Evolutionary conservation across 2,113 vertebrate genomes (phyloP), one percentile per base, ranked within the genome.

Genomic region (Chloropsis cyanopogon): DNA sequence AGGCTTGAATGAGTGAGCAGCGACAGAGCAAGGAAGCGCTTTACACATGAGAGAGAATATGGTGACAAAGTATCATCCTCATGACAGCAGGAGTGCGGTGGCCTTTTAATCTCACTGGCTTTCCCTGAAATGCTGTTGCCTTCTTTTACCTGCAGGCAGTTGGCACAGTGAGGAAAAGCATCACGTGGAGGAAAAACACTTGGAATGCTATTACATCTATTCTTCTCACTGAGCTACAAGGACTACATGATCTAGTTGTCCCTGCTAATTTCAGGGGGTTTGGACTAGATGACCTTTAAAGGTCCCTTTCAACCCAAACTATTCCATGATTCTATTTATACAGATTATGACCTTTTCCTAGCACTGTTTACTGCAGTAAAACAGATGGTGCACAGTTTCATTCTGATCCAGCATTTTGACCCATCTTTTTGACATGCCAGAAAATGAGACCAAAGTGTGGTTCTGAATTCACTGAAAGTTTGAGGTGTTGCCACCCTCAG

Each of bases 61-160:
- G 18, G 92, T 56, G 76, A 83, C 72, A 21, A 63, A 93, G 61
- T 73, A 71, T 72, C 49, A 44, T 83, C 54, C 69, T 88, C 54
- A 6, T 12, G 73, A 65, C 83, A 95, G 94, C 44, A 76, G 78
- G 78, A 91, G 77, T 39, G 60, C 2, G 7, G 14, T 54, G 68
- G 83, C 72, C 46, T 87, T 91, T 80, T 54, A 52, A 85, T 59
- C 35, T 42, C 87, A 15, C 79, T 37, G 52, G 42, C 17, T 82
- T 81, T 82, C 61, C 42, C 46, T 35, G 69, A 52, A 77, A 35
- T 41, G 57, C 56, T 44, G 52, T 39, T 9, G 1, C 57, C 44
- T 59, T 73, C 64, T 92, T 88, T 76, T 65, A 94, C 84, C 95
- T 92, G 54, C 66, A 80, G 87, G 72, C 61, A 47, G 28, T 89